Evolutionary conservation across 2,797 vertebrate genomes (phyloP).

Genomic region (Lutjanus campechanus): DNA sequence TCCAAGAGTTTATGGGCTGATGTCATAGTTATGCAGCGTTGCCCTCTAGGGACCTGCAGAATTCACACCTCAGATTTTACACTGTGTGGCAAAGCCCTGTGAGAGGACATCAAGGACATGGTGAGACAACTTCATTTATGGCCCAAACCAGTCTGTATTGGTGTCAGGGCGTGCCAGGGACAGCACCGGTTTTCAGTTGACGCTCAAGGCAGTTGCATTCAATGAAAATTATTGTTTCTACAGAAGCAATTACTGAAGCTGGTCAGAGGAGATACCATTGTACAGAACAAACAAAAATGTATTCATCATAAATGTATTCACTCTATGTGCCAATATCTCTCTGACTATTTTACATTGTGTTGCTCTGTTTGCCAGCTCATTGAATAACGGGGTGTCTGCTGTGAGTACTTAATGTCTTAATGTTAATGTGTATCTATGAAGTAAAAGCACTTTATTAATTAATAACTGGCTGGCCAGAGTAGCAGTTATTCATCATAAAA

Average conservation of each 20-base stretch:
- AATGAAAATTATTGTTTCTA: slow-evolving; percentile 2
- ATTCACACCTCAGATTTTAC: slow-evolving; percentile 81
- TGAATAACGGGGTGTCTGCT: slow-evolving; percentile 12
- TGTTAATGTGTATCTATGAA: not conserved
- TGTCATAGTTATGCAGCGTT: slow-evolving; percentile 81
- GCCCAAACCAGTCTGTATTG: slow-evolving; percentile 21
- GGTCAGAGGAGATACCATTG: slow-evolving; percentile 6
- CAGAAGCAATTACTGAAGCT: slow-evolving; percentile 32
- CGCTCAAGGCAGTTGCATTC: slow-evolving; percentile 37
- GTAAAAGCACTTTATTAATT: not conserved
- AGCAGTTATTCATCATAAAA: not conserved
- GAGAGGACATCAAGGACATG: slow-evolving; percentile 62
- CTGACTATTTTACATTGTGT: not conserved
- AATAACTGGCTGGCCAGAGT: not conserved
- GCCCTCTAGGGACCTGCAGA: slow-evolving; percentile 70
- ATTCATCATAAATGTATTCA: slow-evolving; percentile 35
- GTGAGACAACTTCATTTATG: slow-evolving; percentile 72
- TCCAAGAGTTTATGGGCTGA: slow-evolving; percentile 74
- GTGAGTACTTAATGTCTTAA: slow-evolving; percentile 1
- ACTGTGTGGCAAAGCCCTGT: slow-evolving; percentile 61
- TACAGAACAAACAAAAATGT: slow-evolving; percentile 16
- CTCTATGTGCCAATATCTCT: not conserved
- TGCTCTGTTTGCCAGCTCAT: not conserved
- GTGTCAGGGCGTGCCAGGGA: slow-evolving; percentile 22
- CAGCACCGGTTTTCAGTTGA: slow-evolving; percentile 14